Conservation (phyloP, 2,797 vertebrate genomes). For the Notoglanidium macrostoma region DNA sequence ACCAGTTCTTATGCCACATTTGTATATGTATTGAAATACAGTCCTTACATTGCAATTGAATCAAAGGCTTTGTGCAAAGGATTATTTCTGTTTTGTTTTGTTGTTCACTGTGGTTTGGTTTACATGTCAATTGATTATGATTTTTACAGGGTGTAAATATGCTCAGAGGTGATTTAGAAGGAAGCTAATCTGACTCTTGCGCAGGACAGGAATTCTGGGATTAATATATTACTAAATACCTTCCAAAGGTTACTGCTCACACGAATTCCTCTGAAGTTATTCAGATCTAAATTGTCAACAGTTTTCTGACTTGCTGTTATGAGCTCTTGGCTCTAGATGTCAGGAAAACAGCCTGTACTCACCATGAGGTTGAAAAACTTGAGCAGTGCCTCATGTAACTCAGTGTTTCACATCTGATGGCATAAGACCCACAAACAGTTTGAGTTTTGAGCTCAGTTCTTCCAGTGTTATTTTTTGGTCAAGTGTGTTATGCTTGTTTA, state of each 20-base stretch:
- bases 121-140: neutral
- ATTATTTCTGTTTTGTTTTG: no score
- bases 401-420: neutral
- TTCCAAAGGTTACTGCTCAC: neutral
- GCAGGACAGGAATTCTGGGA: neutral
- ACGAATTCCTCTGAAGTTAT: neutral
- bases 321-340: neutral
- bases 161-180: neutral
- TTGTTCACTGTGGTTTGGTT: no score
- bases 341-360: neutral
- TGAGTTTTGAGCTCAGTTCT: neutral
- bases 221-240: slow-evolving; percentile 3
- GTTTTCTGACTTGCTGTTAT: neutral
- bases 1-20: neutral
- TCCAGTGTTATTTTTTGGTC: neutral
- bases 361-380: neutral
- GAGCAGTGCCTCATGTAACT: neutral
- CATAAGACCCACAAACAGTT: neutral
- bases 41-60: no score
- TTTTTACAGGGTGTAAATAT: neutral
- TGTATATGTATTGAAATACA: no score
- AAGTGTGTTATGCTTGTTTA: neutral
- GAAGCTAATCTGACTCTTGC: neutral
- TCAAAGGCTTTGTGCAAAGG: no score
- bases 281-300: neutral